A percentile compares a stretch with the other conserved stretches of the same genome.
phyloP scores from a whole-genome alignment of 2,888 invertebrate species.

The Dastarcus helophoroides region DNA sequence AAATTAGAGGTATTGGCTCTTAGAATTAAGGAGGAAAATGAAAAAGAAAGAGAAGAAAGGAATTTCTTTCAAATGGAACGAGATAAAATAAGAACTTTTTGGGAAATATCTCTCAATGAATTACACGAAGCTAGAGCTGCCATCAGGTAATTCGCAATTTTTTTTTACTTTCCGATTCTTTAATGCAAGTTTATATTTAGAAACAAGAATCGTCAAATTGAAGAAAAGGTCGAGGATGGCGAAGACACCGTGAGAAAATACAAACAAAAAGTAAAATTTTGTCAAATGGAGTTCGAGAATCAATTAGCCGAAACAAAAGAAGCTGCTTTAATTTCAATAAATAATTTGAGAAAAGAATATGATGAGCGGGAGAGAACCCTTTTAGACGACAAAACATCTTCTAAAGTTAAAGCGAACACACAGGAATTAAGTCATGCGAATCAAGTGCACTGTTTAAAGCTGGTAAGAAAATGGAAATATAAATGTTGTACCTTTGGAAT shows the following conservation, averaged over 20 bases:
- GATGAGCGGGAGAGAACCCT: slow-evolving; percentile 63
- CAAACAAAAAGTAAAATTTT: slow-evolving; percentile 86
- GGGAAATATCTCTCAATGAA: slow-evolving; percentile 89
- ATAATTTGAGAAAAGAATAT: slow-evolving; percentile 76
- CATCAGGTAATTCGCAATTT: slow-evolving; percentile 41
- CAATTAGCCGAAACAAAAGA: slow-evolving; percentile 75
- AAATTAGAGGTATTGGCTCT: slow-evolving; percentile 83
- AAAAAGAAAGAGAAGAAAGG: slow-evolving; percentile 87
- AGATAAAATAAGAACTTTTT: slow-evolving; percentile 87
- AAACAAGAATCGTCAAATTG: slow-evolving; percentile 76
- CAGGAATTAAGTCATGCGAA: slow-evolving; percentile 59
- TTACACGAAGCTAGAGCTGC: slow-evolving; percentile 72
- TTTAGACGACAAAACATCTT: slow-evolving; percentile 57
- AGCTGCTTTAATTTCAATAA: slow-evolving; percentile 69
- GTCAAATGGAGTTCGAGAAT: slow-evolving; percentile 84
- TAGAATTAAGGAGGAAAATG: slow-evolving; percentile 79
- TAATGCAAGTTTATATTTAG: too few relatives aligned
- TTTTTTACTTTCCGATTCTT: too few relatives aligned
- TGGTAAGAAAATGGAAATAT: slow-evolving; percentile 36
- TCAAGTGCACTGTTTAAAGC: slow-evolving; percentile 57
- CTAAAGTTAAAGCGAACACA: slow-evolving; percentile 57
- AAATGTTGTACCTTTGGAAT: not conserved
- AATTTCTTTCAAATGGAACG: slow-evolving; percentile 93
- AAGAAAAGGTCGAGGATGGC: slow-evolving; percentile 77
- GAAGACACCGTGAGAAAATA: slow-evolving; percentile 79